Conservation (phyloP, 1,140 invertebrate genomes). For the Drosophila albomicans region DNA sequence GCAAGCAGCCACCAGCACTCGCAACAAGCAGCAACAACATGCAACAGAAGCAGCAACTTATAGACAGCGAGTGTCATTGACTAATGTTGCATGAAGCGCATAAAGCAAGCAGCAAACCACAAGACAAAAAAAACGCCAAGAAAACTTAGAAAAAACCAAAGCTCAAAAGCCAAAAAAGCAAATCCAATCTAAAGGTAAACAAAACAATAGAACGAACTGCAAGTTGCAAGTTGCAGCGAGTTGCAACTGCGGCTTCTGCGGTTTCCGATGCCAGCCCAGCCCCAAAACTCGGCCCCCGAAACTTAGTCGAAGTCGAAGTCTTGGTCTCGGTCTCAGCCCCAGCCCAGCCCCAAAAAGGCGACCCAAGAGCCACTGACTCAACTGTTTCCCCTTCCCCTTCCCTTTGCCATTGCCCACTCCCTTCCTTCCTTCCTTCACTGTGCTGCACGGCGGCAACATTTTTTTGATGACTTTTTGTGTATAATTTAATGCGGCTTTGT, state of each 20-base stretch:
- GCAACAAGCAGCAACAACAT: constrained; percentile 8
- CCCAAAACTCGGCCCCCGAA: constrained; percentile 2
- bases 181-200: constrained; percentile 56
- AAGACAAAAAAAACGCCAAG: constrained; percentile 20
- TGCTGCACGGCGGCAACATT: constrained; percentile 16
- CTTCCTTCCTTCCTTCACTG: neutral
- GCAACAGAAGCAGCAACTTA: constrained; percentile 16
- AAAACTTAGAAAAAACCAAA: constrained; percentile 50
- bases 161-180: constrained; percentile 26
- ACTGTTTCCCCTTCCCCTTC: neutral
- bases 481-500: constrained; percentile 64
- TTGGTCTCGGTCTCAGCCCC: constrained; percentile 9
- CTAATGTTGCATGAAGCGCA: constrained; percentile 78
- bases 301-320: too few species aligned
- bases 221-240: constrained; percentile 32
- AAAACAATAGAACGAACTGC: constrained; percentile 68
- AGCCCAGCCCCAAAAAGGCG: constrained; percentile 29
- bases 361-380: constrained; percentile 14
- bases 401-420: neutral
- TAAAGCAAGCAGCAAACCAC: constrained; percentile 67
- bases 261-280: constrained; percentile 27
- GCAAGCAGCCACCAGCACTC: constrained; percentile 49
- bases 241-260: constrained; percentile 14
- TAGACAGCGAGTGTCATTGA: constrained; percentile 67
- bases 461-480: constrained; percentile 41